These are phyloP conservation scores for Callipepla californica DNA, from an alignment of 2,113 vertebrate species.

Conservation along the genomic window DNA sequence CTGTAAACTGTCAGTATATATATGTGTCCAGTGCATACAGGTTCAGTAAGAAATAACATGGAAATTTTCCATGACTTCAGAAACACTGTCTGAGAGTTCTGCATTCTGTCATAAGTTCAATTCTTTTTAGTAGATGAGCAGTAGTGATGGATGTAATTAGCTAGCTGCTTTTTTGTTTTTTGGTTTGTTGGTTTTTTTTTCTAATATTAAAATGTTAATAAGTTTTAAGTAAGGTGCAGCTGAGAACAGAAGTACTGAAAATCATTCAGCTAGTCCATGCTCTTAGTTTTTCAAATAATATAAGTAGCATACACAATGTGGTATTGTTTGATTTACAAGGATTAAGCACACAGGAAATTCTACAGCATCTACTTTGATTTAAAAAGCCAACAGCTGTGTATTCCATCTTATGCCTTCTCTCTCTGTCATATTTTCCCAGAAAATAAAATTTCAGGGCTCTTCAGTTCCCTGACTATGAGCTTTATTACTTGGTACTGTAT, in stretches of 20 bases:
- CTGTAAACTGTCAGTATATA: neutral
- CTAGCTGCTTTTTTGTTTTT: neutral
- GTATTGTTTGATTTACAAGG: neutral
- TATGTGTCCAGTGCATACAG: neutral
- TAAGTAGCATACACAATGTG: neutral
- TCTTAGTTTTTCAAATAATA: neutral
- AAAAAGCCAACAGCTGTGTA: neutral
- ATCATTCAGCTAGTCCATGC: neutral
- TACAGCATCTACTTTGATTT: neutral
- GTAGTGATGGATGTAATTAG: neutral
- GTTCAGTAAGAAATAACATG: neutral
- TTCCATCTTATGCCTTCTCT: neutral
- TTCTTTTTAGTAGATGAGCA: neutral
- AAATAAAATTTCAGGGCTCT: neutral
- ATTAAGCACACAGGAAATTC: neutral
- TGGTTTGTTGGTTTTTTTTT: neutral
- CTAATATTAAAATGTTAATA: neutral
- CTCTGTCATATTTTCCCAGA: neutral
- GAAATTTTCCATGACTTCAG: neutral
- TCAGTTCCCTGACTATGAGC: neutral
- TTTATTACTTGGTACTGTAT: neutral
- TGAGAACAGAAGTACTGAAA: neutral
- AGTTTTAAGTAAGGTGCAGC: rapidly evolving
- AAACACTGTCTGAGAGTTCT: neutral
- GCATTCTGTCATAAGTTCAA: rapidly evolving